Conservation (phyloP, 2,888 invertebrate species). For the Caenorhabditis zanzibari region DNA sequence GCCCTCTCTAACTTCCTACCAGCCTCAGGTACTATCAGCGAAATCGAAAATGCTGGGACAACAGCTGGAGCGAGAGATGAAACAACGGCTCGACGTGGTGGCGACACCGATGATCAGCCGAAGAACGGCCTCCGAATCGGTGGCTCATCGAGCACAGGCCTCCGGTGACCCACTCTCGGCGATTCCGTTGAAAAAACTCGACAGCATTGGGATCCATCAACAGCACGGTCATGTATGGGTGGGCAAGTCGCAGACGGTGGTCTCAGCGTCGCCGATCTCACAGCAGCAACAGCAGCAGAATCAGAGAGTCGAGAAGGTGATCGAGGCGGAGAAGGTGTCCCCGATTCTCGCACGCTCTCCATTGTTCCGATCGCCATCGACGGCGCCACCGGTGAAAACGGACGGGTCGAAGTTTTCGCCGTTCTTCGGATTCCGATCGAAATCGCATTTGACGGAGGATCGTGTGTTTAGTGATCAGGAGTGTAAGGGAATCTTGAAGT, state of each 20-base stretch:
- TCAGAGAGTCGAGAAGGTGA: not conserved
- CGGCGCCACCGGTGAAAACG: not conserved
- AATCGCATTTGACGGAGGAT: slow-evolving; percentile 54
- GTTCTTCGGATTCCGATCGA: slow-evolving; percentile 50
- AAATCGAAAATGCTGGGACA: slow-evolving; percentile 26
- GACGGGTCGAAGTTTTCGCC: slow-evolving; percentile 21
- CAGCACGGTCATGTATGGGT: slow-evolving; percentile 60
- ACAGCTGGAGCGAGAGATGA: slow-evolving; percentile 43
- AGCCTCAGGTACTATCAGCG: not conserved
- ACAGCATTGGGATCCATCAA: slow-evolving; percentile 50
- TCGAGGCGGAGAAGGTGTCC: slow-evolving; percentile 29
- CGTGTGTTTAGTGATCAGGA: slow-evolving; percentile 29
- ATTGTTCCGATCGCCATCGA: slow-evolving; percentile 41
- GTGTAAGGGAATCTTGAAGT: slow-evolving; percentile 36
- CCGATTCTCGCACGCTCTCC: slow-evolving; percentile 52
- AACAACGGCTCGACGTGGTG: slow-evolving; percentile 34
- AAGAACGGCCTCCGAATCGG: slow-evolving; percentile 14
- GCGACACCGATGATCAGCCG: slow-evolving; percentile 48
- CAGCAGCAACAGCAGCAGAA: too few species aligned
- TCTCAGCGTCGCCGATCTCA: slow-evolving; percentile 15
- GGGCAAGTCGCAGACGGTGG: slow-evolving; percentile 41
- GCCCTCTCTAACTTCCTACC: not conserved
- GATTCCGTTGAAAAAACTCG: slow-evolving; percentile 46
- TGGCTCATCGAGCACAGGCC: not conserved
- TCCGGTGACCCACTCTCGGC: slow-evolving; percentile 15